Base-by-base conservation (phyloP, 2,113 vertebrate genomes). In the Ptychochromis oligacanthus region DNA sequence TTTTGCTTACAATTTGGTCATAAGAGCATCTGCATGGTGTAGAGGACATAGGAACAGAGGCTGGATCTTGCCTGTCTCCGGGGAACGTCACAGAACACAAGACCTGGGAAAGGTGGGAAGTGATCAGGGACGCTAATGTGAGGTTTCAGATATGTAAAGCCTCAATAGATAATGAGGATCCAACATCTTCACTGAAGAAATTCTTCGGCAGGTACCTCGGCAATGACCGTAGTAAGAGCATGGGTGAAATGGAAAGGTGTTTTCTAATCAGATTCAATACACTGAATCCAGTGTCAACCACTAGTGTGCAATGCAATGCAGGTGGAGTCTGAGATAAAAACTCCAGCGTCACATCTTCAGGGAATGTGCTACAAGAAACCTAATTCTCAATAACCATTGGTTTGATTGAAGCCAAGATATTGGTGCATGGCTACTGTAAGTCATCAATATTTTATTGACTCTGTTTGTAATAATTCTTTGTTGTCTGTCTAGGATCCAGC, bases 201-300 rank as follows among this genome's bases (percentile, higher is more conserved):
- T 40, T 80, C 64, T 60, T 78, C 59, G 36, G 40, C 18, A 34
- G 31, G 10, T 1, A 64, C 75, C 91, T 93, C 84, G 87, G 91
- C 75, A 75, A 78, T 65, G 86, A 90, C 82, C 61, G 83, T 43
- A 79, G 65, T 93, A 91, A 94, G 87, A 91, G 83, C 90, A 86
- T 59, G 70, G 24, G 84, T 91, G 87, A 90, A 67, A 58, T 75
- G 81, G 60, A 65, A 77, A 76, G 59, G 77, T 46, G 2, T 6
- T 77, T 31, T 72, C 55, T 26, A 38, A 24, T 77, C n/a, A 14
- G 7, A 11, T 40, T 76, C 18, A 43, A 34, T 43, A 28, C 40
- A 55, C 58, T 17, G 20, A 52, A 72, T 0, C 65, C 38, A 43
- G 10, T 26, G 6, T 7, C 8, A 24, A 14, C 10, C 76, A 62